Evolutionary conservation across 2,888 invertebrate species (phyloP).

Genomic region (Sarcophaga variegata): DNA sequence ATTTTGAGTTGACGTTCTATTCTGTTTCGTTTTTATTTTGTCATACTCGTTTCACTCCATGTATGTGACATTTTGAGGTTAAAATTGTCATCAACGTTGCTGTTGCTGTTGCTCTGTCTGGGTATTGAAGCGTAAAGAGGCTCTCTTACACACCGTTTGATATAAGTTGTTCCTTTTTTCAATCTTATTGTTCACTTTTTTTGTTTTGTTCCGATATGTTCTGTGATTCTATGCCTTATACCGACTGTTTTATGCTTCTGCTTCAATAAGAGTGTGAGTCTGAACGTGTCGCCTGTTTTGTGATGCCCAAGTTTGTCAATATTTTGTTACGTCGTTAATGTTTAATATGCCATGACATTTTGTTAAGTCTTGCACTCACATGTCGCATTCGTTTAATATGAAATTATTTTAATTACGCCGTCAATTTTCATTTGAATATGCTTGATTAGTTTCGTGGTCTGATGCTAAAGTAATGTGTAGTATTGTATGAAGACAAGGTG

Average conservation of each 20-base stretch:
- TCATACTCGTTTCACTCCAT: slow-evolving; percentile 3
- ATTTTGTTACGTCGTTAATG: slow-evolving; percentile 45
- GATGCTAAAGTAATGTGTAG: slow-evolving; percentile 11
- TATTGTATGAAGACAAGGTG: too few species aligned
- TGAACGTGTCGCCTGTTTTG: slow-evolving; percentile 14
- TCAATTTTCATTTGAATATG: slow-evolving; percentile 59
- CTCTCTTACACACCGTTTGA: slow-evolving; percentile 13
- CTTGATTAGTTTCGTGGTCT: slow-evolving; percentile 52
- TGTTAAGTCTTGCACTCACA: slow-evolving; percentile 66
- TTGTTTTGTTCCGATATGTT: too few species aligned
- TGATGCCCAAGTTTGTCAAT: slow-evolving; percentile 38
- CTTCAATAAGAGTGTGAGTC: background rate
- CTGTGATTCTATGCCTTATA: too few species aligned
- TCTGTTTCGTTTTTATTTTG: slow-evolving; percentile 18
- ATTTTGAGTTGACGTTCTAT: background rate
- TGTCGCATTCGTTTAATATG: slow-evolving; percentile 60
- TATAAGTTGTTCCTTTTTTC: background rate
- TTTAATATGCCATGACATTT: slow-evolving; percentile 56
- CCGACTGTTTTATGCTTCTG: too few species aligned
- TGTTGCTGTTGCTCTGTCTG: background rate
- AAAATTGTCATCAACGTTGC: slow-evolving; percentile 13
- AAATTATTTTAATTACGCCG: slow-evolving; percentile 67
- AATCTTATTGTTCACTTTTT: background rate
- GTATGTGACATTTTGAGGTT: slow-evolving; percentile 52
- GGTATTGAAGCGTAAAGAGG: slow-evolving; percentile 47